Percentiles rank a stretch among this genome's conserved stretches.
phyloP scores from a whole-genome alignment of 53 echinoderm and acorn worm species.

The Crossaster papposus region DNA sequence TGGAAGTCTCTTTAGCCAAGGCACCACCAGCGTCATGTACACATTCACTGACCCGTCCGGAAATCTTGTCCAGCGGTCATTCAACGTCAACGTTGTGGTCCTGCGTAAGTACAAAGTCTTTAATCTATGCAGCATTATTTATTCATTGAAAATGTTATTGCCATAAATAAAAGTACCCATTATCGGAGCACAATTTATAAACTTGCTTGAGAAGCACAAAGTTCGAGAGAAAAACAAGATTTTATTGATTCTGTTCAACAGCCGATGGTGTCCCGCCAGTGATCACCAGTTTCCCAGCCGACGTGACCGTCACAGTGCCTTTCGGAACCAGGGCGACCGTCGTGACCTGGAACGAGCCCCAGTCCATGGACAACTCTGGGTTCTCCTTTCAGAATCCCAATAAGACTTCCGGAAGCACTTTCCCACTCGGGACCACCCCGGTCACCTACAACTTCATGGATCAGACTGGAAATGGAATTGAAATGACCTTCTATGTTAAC shows the following conservation, averaged over 20 bases:
- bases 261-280: slow-evolving; percentile 48
- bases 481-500: slow-evolving; percentile 55
- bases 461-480: slow-evolving; percentile 50
- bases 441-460: slow-evolving; percentile 74
- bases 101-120: background rate
- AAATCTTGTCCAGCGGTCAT: slow-evolving; percentile 52
- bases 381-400: slow-evolving; percentile 34
- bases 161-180: too few species aligned
- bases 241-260: background rate
- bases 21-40: slow-evolving; percentile 41
- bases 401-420: slow-evolving; percentile 53
- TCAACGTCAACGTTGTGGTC: slow-evolving; percentile 50
- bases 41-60: slow-evolving; percentile 68
- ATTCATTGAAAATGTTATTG: too few species aligned
- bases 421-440: slow-evolving; percentile 45
- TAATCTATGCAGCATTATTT: too few species aligned
- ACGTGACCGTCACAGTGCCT: slow-evolving; percentile 25
- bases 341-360: slow-evolving; percentile 62
- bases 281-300: slow-evolving; percentile 41
- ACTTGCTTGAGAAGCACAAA: too few species aligned
- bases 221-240: background rate
- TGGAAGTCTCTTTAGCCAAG: slow-evolving; percentile 44
- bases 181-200: too few species aligned
- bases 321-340: slow-evolving; percentile 14
- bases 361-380: slow-evolving; percentile 57